These are phyloP conservation scores for Diorhabda sublineata DNA, from an alignment of 1,140 invertebrate genomes.

Conservation along the genomic window DNA sequence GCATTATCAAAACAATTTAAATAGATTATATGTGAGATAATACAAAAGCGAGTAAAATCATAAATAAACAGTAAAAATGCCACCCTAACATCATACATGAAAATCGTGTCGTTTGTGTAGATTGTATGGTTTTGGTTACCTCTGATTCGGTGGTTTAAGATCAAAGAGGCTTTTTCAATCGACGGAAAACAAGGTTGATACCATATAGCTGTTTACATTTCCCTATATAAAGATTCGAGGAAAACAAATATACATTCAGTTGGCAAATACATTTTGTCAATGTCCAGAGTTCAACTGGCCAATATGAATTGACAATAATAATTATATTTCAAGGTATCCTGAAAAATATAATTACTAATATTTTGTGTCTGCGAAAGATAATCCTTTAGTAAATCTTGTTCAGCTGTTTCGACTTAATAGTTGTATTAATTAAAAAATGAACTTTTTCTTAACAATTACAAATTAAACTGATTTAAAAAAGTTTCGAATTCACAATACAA, in stretches of 20 bases:
- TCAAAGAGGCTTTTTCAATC: neutral
- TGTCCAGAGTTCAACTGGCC: no score
- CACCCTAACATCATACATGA: conserved; percentile 4
- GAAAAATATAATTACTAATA: no score
- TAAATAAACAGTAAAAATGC: conserved; percentile 13
- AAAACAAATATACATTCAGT: conserved; percentile 1
- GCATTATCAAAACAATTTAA: conserved; percentile 16
- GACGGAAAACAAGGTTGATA: neutral
- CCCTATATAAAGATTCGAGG: neutral
- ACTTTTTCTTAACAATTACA: no score
- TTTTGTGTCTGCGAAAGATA: no score
- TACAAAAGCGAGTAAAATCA: conserved; percentile 7
- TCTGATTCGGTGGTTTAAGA: neutral
- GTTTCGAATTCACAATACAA: no score
- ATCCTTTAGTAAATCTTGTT: no score
- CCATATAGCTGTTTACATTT: conserved; percentile 2
- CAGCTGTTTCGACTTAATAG: no score
- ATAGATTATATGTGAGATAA: conserved; percentile 17
- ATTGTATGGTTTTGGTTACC: neutral
- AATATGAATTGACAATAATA: no score
- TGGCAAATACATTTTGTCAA: neutral
- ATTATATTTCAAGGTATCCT: no score
- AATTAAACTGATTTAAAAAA: no score
- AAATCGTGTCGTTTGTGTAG: conserved; percentile 1
- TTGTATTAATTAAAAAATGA: no score